Evolutionary conservation across 1,140 invertebrate genomes (phyloP).

Genomic region (Drosophila asahinai): DNA sequence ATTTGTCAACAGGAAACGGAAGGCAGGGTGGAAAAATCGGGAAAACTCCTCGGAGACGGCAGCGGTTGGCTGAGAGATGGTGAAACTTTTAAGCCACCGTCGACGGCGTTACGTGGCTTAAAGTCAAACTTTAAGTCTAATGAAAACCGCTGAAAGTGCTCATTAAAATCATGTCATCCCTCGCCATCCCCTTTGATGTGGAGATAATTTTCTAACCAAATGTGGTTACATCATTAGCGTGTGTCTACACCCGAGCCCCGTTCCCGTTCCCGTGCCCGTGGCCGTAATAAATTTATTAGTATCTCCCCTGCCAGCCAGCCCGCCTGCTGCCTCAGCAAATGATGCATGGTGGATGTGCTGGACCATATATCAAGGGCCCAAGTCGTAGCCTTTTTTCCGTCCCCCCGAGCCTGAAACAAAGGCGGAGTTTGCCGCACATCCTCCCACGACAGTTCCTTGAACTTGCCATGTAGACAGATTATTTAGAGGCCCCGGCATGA

Average conservation of each 20-base stretch:
- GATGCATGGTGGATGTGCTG: conserved; percentile 70
- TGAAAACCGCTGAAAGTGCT: conserved; percentile 65
- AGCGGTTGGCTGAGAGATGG: conserved; percentile 1
- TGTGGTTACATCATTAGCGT: conserved; percentile 82
- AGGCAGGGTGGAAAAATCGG: background rate
- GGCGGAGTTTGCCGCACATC: conserved; percentile 20
- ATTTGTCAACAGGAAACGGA: conserved; percentile 62
- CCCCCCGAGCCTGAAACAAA: conserved; percentile 45
- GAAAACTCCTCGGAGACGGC: background rate
- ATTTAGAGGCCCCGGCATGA: conserved; percentile 57
- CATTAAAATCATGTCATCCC: conserved; percentile 67
- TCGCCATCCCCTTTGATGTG: conserved; percentile 57
- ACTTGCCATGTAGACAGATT: conserved; percentile 71
- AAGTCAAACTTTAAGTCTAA: conserved; percentile 51
- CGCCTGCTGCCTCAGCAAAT: conserved; percentile 54
- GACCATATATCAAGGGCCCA: conserved; percentile 56
- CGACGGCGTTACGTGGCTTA: conserved; percentile 38
- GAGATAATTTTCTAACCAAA: conserved; percentile 78
- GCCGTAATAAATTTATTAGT: conserved; percentile 80
- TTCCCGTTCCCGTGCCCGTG: conserved; percentile 26
- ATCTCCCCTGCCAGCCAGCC: conserved; percentile 20
- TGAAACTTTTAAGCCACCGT: conserved; percentile 52
- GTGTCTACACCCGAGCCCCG: conserved; percentile 23
- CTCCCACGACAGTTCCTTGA: conserved; percentile 64
- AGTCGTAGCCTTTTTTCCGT: conserved; percentile 28